These are phyloP conservation scores for Augiades crinisus DNA, from an alignment of 2,888 invertebrate genomes.

Conservation along the genomic window DNA sequence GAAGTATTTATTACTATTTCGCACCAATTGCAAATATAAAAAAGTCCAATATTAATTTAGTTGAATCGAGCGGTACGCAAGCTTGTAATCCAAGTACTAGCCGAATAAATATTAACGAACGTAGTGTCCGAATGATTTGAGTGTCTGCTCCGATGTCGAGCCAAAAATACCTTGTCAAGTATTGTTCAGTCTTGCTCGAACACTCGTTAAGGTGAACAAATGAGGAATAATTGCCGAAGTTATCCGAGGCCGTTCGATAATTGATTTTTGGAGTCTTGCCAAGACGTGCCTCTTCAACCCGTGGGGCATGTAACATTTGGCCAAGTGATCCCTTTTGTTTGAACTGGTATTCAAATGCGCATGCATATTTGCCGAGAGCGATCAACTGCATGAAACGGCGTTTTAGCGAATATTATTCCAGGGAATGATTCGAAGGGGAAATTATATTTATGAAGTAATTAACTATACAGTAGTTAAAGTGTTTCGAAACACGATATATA, in stretches of 20 bases:
- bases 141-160: neutral
- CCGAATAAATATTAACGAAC: neutral
- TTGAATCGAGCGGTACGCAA: too few species aligned
- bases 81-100: too few species aligned
- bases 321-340: conserved; percentile 22
- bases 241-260: conserved; percentile 21
- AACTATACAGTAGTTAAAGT: neutral
- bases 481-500: neutral
- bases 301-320: conserved; percentile 23
- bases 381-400: conserved; percentile 23
- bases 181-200: conserved; percentile 13
- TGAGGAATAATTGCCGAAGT: conserved; percentile 25
- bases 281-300: conserved; percentile 19
- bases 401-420: conserved; percentile 12
- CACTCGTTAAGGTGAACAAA: conserved; percentile 24
- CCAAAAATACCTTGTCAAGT: conserved; percentile 20
- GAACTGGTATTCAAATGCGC: conserved; percentile 21
- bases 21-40: too few species aligned
- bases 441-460: neutral
- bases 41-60: too few species aligned
- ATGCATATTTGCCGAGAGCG: conserved; percentile 24
- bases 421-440: neutral
- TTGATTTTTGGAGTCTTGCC: conserved; percentile 22
- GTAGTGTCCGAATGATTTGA: neutral
- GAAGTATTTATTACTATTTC: too few species aligned